These are phyloP conservation scores for Pelodiscus sinensis DNA, from an alignment of 2,113 vertebrate genomes.

Conservation along the genomic window DNA sequence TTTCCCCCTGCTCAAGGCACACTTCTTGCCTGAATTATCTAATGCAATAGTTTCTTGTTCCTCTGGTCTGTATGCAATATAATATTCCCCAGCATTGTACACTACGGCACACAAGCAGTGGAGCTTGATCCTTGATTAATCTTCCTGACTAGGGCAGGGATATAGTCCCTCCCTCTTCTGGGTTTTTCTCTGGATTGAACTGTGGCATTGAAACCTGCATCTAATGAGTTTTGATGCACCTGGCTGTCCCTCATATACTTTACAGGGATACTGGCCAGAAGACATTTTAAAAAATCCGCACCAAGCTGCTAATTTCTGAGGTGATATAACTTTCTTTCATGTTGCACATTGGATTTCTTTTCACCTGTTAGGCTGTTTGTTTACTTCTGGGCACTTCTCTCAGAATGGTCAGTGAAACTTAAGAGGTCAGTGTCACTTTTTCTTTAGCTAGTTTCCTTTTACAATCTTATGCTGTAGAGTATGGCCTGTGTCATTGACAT, in stretches of 20 bases:
- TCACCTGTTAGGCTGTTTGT: background rate
- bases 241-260: background rate
- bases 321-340: background rate
- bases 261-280: background rate
- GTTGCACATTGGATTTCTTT: background rate
- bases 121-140: background rate
- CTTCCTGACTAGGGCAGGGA: background rate
- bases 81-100: background rate
- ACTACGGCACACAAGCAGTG: background rate
- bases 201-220: background rate
- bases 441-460: background rate
- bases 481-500: background rate
- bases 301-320: background rate
- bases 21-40: accelerated
- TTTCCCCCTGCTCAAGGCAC: accelerated
- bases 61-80: accelerated
- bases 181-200: background rate
- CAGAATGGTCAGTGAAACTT: background rate
- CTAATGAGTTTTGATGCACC: background rate
- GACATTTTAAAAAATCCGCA: background rate
- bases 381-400: background rate
- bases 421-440: background rate
- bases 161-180: background rate
- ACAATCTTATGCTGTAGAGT: accelerated
- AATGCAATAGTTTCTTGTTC: accelerated